Base-by-base conservation (phyloP, 2,113 vertebrate species). In the Microtus montanus region DNA sequence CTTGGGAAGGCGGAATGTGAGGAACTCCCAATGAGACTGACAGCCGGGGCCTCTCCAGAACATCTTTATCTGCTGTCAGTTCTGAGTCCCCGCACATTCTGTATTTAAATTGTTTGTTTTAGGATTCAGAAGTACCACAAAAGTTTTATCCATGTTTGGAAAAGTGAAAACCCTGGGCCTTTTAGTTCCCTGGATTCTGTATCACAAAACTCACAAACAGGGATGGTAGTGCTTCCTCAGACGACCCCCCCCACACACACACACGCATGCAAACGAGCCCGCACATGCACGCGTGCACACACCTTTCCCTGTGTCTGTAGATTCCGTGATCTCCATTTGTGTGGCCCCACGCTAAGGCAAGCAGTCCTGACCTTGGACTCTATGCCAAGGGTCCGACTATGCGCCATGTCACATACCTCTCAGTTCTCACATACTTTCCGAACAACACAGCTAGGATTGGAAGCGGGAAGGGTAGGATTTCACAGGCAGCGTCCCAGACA, bases 61-160 rank as follows among this genome's bases (percentile, higher is more conserved):
- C 33, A 6, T 38, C 61, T 89, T 80, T 85, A 26, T 26, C 73
- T 78, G 41, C 15, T 58, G 7, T 47, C 58, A 64, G 15, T 54
- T 93, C n/a, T 71, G 41, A 87, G 38, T 24, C 35, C 58, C 26
- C 30, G 19, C 10, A 20, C 13, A 71, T 24, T 54, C 85, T 96
- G 68, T 94, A 28, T 83, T 83, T 83, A 28, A 41, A 28, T 41
- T 83, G 79, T 63, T 82, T 61, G 35, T 82, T 82, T 95, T 93
- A 89, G 83, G 78, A 91, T 98, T 91, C 87, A 91, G 90, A 98
- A 97, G 95, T 96, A 97, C 47, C 41, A 93, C 3, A 87, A 71
- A 93, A 97, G 97, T 97, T 98, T 98, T 95, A 98, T 96, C 96
- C 96, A 91, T 90, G 97, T 98, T 98, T 98, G 15, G 47, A 49